Evolutionary conservation across 2,797 vertebrate species (phyloP), one percentile per base, ranked within the genome.

Genomic region (Microtus agrestis): DNA sequence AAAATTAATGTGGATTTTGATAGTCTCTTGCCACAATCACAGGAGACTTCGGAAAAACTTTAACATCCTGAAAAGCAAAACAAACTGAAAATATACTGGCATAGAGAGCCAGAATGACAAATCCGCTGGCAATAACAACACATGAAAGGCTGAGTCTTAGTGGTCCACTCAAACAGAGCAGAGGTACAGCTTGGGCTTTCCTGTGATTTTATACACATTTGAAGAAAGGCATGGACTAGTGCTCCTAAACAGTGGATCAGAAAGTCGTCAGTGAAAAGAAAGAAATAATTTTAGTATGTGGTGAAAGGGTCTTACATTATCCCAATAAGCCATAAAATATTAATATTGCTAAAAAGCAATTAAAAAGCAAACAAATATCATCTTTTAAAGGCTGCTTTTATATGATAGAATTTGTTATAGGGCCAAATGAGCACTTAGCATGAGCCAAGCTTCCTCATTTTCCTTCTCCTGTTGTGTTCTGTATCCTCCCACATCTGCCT

Each of bases 291-390:
- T 37, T 46, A 48, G 3, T 61, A 21, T 37, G 27, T 51, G 48
- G 17, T 46, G 51, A 46, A 27, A 15, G 76, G 9, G 51, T 48
- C 23, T 81, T 77, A 46, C 11, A 27, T 78, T 67, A 89, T 78
- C 48, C 79, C 14, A 73, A 40, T 87, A 69, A 87, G 21, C 40
- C 31, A 31, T 23, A 89, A 74, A 90, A 94, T 87, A 94, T n/a
- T 84, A 34, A 74, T 74, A 87, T 76, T 67, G 89, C 78, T 71
- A 43, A 87, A 82, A 91, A 79, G 12, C 79, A 93, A 81, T 78
- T 73, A 61, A 95, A 96, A 96, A 84, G 59, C 69, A 91, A 89
- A 61, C 27, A 69, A 77, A 91, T 77, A 76, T 51, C 2, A 74
- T 46, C 31, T 79, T 91, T 87, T 74, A 82, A 82, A 77, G 40